phyloP scores from a whole-genome alignment of 1,140 invertebrate species.

The Acromyrmex charruanus region DNA sequence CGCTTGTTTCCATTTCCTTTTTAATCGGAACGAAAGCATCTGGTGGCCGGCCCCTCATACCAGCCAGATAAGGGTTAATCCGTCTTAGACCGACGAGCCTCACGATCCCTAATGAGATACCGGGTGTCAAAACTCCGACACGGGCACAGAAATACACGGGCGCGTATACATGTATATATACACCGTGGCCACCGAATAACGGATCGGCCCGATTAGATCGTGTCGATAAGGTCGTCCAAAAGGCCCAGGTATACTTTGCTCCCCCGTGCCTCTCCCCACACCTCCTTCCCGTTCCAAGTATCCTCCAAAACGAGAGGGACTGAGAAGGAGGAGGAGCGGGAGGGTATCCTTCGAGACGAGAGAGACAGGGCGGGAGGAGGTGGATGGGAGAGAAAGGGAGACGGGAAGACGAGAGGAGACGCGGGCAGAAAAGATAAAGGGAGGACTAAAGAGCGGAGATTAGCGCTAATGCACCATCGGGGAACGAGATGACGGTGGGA shows the following conservation, averaged over 20 bases:
- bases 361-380: conserved; percentile 27
- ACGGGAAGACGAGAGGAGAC: conserved; percentile 68
- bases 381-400: conserved; percentile 6
- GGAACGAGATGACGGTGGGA: conserved; percentile 79
- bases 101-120: conserved; percentile 86
- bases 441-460: conserved; percentile 87
- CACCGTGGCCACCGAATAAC: conserved; percentile 81
- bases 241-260: conserved; percentile 59
- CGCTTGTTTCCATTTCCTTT: conserved; percentile 42
- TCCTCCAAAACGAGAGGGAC: conserved; percentile 16
- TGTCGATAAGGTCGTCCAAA: conserved; percentile 72
- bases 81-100: conserved; percentile 74
- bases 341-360: conserved; percentile 19
- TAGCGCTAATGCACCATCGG: conserved; percentile 87
- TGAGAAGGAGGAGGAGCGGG: neutral
- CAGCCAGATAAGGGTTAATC: conserved; percentile 70
- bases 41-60: conserved; percentile 2
- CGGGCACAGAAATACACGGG: conserved; percentile 49
- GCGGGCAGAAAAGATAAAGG: conserved; percentile 84
- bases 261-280: neutral
- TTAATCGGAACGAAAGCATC: conserved; percentile 47
- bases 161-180: conserved; percentile 4
- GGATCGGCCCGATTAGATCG: conserved; percentile 85
- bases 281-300: conserved; percentile 7
- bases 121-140: conserved; percentile 85